Percentiles rank a stretch among this genome's conserved stretches.
phyloP scores from a whole-genome alignment of 2,797 vertebrate species.

The Miichthys miiuy region DNA sequence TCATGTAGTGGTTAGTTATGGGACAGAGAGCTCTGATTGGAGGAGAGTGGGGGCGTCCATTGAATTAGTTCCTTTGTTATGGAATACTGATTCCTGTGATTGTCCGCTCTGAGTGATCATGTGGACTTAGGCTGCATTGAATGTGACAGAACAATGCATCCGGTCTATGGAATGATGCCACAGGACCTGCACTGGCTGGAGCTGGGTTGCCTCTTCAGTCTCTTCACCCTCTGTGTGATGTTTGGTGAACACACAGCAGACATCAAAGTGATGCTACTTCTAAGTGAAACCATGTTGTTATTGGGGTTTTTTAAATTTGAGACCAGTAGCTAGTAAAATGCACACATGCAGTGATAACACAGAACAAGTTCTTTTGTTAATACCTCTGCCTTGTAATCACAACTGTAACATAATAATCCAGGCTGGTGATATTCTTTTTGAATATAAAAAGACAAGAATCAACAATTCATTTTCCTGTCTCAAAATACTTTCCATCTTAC shows the following conservation, averaged over 20 bases:
- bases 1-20: slow-evolving; percentile 24
- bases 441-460: neutral
- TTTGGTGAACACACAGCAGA: slow-evolving; percentile 18
- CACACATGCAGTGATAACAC: neutral
- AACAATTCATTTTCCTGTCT: neutral
- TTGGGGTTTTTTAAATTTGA: neutral
- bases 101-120: slow-evolving; percentile 64
- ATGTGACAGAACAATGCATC: slow-evolving; percentile 78
- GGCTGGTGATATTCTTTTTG: neutral
- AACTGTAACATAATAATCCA: neutral
- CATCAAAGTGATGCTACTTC: neutral
- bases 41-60: slow-evolving; percentile 57
- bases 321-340: too few species aligned
- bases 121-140: slow-evolving; percentile 61
- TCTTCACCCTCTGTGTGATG: slow-evolving; percentile 14
- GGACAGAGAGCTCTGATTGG: slow-evolving; percentile 60
- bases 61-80: slow-evolving; percentile 70
- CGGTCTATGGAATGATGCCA: slow-evolving; percentile 39
- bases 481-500: neutral
- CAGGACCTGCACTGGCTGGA: slow-evolving; percentile 23
- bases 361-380: neutral
- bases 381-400: neutral
- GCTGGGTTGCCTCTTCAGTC: slow-evolving; percentile 1
- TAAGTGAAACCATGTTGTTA: neutral
- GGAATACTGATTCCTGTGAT: slow-evolving; percentile 60